A percentile compares a stretch with the other conserved stretches of the same genome.
phyloP scores from a whole-genome alignment of 2,113 vertebrate species.

The Riparia riparia region DNA sequence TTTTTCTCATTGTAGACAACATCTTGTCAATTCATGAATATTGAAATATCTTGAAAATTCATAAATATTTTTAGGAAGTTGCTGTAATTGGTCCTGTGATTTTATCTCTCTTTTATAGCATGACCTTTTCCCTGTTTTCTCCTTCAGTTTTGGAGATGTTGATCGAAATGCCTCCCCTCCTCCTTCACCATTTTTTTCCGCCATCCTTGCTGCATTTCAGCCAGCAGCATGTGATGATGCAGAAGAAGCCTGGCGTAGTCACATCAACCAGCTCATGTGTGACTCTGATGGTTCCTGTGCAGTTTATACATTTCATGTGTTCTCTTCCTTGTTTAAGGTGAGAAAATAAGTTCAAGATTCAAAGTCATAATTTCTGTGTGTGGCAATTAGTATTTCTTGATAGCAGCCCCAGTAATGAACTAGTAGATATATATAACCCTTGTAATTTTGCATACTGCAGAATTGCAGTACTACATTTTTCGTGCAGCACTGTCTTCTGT shows the following conservation, averaged over 20 bases:
- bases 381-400: not conserved
- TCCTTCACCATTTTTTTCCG: conserved; percentile 94
- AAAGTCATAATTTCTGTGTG: not conserved
- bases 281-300: conserved; percentile 96
- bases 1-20: not conserved
- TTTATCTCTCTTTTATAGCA: not conserved
- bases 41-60: no score
- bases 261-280: conserved; percentile 93
- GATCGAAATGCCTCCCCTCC: conserved; percentile 87
- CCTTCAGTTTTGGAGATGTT: conserved; percentile 83
- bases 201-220: conserved; percentile 95
- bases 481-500: not conserved
- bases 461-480: not conserved
- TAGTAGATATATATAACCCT: not conserved
- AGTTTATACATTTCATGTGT: conserved; percentile 97
- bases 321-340: conserved; percentile 97
- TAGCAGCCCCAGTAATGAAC: not conserved
- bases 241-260: conserved; percentile 92
- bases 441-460: not conserved
- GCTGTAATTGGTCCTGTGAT: not conserved
- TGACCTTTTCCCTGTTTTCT: not conserved
- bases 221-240: conserved; percentile 85
- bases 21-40: no score
- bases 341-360: not conserved
- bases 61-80: not conserved